A percentile compares a stretch with the other conserved stretches of the same genome.
phyloP scores from a whole-genome alignment of 2,113 vertebrate genomes.

The Zootoca vivipara region DNA sequence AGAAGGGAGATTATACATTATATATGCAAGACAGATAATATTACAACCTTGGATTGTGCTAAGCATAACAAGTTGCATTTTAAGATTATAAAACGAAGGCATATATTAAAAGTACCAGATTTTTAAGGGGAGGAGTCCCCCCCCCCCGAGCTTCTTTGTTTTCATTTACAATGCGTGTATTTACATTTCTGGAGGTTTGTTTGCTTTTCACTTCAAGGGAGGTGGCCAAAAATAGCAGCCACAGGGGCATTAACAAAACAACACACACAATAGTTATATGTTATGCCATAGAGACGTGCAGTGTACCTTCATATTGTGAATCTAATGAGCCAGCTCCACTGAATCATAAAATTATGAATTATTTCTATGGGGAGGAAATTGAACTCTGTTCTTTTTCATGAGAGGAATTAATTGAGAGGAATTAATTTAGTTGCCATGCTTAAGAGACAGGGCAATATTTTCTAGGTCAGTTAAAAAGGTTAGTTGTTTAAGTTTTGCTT shows the following conservation, averaged over 20 bases:
- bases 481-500: background rate
- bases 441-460: background rate
- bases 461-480: background rate
- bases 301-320: background rate
- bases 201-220: background rate
- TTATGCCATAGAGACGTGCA: constrained; percentile 2
- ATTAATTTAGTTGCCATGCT: constrained; percentile 6
- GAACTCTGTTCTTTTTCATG: background rate
- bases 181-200: constrained; percentile 2
- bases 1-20: background rate
- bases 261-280: background rate
- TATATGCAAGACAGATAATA: background rate
- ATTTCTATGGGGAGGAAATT: background rate
- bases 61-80: background rate
- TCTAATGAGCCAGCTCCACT: background rate
- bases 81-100: background rate
- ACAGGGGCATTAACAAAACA: background rate
- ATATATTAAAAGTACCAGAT: background rate
- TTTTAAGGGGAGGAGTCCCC: background rate
- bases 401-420: background rate
- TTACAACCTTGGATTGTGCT: background rate
- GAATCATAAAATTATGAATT: constrained; percentile 17
- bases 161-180: background rate
- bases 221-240: background rate
- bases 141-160: background rate